These are phyloP conservation scores for Antechinus flavipes DNA, from an alignment of 2,113 vertebrate species.

Conservation along the genomic window DNA sequence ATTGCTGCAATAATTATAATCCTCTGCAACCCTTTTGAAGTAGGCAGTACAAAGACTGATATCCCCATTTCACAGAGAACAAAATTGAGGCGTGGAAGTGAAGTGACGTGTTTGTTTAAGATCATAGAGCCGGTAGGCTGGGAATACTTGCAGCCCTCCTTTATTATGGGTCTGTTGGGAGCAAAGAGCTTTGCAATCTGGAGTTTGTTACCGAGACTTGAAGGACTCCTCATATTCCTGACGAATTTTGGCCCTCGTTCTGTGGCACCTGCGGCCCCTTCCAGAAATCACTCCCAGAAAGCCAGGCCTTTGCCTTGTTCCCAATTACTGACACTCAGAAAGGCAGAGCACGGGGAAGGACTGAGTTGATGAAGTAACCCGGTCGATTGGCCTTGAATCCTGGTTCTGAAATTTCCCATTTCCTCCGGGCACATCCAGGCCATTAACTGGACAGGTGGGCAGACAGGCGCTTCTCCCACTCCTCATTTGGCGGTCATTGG, in stretches of 20 bases:
- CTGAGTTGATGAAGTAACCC: neutral
- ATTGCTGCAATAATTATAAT: neutral
- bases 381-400: neutral
- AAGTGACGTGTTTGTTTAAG: neutral
- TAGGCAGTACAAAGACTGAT: neutral
- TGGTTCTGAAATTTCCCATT: neutral
- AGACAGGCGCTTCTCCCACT: neutral
- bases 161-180: neutral
- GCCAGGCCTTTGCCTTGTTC: neutral
- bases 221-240: neutral
- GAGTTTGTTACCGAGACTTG: neutral
- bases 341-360: neutral
- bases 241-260: neutral
- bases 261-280: neutral
- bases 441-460: neutral
- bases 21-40: neutral
- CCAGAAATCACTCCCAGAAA: neutral
- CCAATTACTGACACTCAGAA: neutral
- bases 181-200: neutral
- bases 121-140: neutral
- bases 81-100: neutral
- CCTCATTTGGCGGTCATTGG: conserved; percentile 22
- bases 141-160: neutral
- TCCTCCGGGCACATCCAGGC: neutral
- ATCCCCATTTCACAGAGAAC: neutral